Evolutionary conservation across 2,888 invertebrate genomes (phyloP).

Genomic region (Alviniconcha strummeri): DNA sequence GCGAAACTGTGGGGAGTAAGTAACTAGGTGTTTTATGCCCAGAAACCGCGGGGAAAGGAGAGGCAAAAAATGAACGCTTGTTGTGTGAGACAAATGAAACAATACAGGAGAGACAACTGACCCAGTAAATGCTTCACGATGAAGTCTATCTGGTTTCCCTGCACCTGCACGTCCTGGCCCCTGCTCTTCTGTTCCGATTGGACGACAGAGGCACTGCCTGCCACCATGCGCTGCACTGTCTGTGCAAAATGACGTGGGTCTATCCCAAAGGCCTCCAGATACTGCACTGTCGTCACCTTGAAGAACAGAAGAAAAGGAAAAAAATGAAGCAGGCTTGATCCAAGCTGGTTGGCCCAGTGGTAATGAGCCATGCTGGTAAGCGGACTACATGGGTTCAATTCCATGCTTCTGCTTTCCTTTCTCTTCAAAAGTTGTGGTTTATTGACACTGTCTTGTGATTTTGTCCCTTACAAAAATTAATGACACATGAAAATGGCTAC

Average conservation of each 20-base stretch:
- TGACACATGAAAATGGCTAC: too few species aligned
- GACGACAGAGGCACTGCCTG: conserved; percentile 89
- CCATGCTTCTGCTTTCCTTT: too few species aligned
- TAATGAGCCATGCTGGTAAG: background rate
- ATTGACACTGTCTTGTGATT: too few species aligned
- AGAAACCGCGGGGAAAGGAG: too few species aligned
- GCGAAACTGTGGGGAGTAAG: too few species aligned
- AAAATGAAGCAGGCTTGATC: background rate
- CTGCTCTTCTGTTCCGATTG: conserved; percentile 82
- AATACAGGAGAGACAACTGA: conserved; percentile 48
- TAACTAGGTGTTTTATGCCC: too few species aligned
- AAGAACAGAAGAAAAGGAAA: background rate
- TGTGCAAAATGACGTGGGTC: conserved; percentile 85
- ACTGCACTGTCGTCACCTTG: conserved; percentile 90
- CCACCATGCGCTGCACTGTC: conserved; percentile 88
- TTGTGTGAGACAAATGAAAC: background rate
- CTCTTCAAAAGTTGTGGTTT: too few species aligned
- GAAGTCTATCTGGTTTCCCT: conserved; percentile 89
- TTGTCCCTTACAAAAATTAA: too few species aligned
- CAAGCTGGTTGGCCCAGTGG: background rate
- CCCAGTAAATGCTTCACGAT: conserved; percentile 77
- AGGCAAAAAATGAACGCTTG: too few species aligned
- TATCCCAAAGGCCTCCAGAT: conserved; percentile 91
- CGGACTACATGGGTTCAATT: background rate
- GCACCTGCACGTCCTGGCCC: conserved; percentile 84